Conservation (phyloP, 2,888 invertebrate genomes). For the Drosophila yooni region DNA sequence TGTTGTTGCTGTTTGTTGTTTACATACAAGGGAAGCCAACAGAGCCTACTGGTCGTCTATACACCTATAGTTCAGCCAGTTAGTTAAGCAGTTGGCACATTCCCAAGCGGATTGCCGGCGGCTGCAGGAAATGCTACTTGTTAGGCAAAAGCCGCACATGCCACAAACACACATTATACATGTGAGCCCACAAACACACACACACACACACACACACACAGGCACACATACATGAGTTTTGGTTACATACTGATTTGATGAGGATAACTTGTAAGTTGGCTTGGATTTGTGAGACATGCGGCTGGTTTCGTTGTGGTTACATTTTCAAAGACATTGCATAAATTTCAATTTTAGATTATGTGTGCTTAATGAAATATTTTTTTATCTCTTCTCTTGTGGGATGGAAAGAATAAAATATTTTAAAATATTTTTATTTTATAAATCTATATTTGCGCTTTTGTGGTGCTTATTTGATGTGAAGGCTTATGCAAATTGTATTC, state of each 20-base stretch:
- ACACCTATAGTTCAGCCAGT: conserved; percentile 62
- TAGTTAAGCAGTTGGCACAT: conserved; percentile 68
- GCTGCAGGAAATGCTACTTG: conserved; percentile 73
- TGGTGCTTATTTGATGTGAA: conserved; percentile 25
- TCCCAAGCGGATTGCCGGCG: conserved; percentile 58
- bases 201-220: conserved; percentile 2
- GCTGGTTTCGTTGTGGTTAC: conserved; percentile 34
- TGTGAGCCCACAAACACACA: conserved; percentile 11
- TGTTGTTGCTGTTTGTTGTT: conserved; percentile 10
- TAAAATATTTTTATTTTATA: conserved; percentile 21
- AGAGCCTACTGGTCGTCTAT: conserved; percentile 11
- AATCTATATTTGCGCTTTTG: conserved; percentile 1
- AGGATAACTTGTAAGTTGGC: conserved; percentile 68
- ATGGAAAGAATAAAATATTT: conserved; percentile 10
- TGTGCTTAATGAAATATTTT: conserved; percentile 72
- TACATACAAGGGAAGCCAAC: conserved; percentile 4
- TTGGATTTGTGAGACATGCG: conserved; percentile 46
- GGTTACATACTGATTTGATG: conserved; percentile 52
- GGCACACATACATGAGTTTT: conserved; percentile 8
- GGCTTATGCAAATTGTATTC: background rate
- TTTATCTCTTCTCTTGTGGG: conserved; percentile 43
- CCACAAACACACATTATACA: conserved; percentile 52
- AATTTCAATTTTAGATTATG: conserved; percentile 77
- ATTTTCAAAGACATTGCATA: conserved; percentile 56
- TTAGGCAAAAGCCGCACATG: conserved; percentile 63